Percentiles rank a stretch among this genome's conserved stretches.
phyloP scores from a whole-genome alignment of 2,797 vertebrate genomes.

The Tamandua tetradactyla region DNA sequence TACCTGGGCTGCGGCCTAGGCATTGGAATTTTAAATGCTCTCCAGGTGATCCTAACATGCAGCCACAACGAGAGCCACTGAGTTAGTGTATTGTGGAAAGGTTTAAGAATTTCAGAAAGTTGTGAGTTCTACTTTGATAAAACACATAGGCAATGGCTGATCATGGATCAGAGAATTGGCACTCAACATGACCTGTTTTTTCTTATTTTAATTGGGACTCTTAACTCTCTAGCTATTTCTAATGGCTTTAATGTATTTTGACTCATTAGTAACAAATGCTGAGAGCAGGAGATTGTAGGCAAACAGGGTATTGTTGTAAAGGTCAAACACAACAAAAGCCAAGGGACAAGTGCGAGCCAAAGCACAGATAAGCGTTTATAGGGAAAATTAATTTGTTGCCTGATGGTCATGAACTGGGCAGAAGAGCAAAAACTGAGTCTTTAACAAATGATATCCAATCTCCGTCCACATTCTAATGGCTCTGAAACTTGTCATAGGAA shows the following conservation, averaged over 20 bases:
- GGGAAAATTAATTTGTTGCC: constrained; percentile 57
- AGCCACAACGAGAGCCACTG: not conserved
- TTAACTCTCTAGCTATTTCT: not conserved
- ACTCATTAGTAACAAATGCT: constrained; percentile 30
- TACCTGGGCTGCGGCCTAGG: not conserved
- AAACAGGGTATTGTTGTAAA: constrained; percentile 47
- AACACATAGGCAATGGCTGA: not conserved
- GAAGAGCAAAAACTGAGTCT: constrained; percentile 13
- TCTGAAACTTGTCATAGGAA: constrained; percentile 38
- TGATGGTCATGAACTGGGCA: constrained; percentile 38
- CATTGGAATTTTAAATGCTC: not conserved
- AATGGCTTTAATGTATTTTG: constrained; percentile 2
- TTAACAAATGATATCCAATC: constrained; percentile 51
- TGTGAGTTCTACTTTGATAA: constrained; percentile 23
- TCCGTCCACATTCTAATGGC: constrained; percentile 52
- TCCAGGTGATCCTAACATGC: not conserved
- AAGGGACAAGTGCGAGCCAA: not conserved
- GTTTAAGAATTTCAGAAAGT: constrained; percentile 9
- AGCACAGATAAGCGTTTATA: constrained; percentile 50
- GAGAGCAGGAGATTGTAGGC: not conserved
- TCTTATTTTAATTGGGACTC: not conserved
- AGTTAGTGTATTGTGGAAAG: not conserved
- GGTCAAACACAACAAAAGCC: constrained; percentile 61
- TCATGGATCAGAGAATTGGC: not conserved
- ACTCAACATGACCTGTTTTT: not conserved